Conservation (phyloP, 1,140 invertebrate genomes). For the Homarus americanus region DNA sequence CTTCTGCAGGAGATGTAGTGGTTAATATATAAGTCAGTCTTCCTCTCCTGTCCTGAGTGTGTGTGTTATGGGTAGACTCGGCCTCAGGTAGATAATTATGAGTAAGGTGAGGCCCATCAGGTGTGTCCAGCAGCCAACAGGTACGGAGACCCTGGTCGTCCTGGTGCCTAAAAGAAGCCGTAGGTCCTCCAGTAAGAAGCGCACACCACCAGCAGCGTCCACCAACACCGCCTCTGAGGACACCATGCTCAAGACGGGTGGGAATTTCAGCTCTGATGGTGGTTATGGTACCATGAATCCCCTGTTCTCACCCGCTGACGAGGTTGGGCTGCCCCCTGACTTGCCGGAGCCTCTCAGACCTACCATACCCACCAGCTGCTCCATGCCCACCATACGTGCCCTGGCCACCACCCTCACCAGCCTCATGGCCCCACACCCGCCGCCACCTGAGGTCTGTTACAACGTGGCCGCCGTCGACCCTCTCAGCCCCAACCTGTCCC, state of each 20-base stretch:
- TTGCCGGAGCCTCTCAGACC: constrained; percentile 5
- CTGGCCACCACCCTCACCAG: not conserved
- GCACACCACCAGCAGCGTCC: not conserved
- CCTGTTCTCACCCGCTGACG: not conserved
- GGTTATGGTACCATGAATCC: not conserved
- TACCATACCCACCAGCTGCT: constrained; percentile 14
- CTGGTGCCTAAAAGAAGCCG: not conserved
- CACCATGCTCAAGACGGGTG: not conserved
- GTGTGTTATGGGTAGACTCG: not conserved
- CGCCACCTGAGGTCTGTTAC: not conserved
- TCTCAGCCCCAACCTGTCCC: not conserved
- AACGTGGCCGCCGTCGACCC: not conserved
- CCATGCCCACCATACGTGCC: constrained; percentile 14
- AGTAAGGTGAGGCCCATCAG: constrained; percentile 1
- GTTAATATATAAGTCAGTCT: not conserved
- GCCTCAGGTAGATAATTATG: not conserved
- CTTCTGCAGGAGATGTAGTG: not conserved
- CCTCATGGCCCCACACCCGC: not conserved
- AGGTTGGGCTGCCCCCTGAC: not conserved
- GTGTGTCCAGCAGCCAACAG: not conserved
- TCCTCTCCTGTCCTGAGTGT: not conserved
- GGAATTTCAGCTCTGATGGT: not conserved
- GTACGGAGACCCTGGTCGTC: not conserved
- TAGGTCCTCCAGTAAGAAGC: not conserved
- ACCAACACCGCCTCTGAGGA: not conserved